Percentiles rank a stretch among this genome's conserved stretches.
phyloP scores from a whole-genome alignment of 2,113 vertebrate genomes.

The Sarotherodon lohbergeri region DNA sequence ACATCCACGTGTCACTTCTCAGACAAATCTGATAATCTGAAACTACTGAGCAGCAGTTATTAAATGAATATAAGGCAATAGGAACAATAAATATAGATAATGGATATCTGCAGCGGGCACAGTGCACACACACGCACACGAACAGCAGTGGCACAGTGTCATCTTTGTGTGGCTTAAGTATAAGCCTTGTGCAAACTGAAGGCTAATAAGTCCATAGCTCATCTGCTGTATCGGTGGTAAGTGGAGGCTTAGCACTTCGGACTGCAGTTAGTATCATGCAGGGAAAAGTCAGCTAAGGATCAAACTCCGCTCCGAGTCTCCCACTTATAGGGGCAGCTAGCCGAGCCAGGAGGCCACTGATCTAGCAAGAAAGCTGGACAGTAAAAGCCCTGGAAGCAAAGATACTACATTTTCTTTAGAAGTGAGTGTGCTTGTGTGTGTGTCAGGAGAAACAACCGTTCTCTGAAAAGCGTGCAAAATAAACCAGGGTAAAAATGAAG shows the following conservation, averaged over 20 bases:
- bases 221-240: conserved; percentile 1
- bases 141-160: not conserved
- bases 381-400: not conserved
- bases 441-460: not conserved
- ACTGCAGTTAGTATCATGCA: conserved; percentile 1
- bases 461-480: not conserved
- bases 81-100: conserved; percentile 13
- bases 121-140: not conserved
- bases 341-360: not conserved
- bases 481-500: not conserved
- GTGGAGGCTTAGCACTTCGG: not conserved
- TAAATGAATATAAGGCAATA: not conserved
- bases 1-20: not conserved
- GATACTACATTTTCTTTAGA: not conserved
- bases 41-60: not conserved
- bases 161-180: not conserved
- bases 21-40: not conserved
- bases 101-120: conserved; percentile 2
- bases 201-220: conserved; percentile 3
- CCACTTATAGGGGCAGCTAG: not conserved
- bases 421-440: not conserved
- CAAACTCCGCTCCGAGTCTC: conserved; percentile 10
- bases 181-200: conserved; percentile 16
- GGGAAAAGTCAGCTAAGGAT: conserved; percentile 15
- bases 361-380: not conserved